Evolutionary conservation across 2,888 invertebrate species (phyloP).

Genomic region (Aporophyla lueneburgensis): DNA sequence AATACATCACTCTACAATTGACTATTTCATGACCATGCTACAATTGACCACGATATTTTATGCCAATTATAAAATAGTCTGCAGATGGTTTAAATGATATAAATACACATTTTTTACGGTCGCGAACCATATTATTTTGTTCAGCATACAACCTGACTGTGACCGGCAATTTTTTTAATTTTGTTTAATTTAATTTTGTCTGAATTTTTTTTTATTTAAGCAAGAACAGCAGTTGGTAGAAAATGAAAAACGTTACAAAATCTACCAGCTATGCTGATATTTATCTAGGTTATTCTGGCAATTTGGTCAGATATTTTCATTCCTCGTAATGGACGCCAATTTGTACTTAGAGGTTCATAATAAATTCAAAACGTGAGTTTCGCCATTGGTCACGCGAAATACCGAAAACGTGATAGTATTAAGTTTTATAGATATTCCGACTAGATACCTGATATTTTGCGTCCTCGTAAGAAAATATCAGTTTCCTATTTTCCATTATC

Average conservation of each 20-base stretch:
- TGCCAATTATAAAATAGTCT: too few species aligned
- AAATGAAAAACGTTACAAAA: not conserved
- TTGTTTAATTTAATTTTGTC: too few species aligned
- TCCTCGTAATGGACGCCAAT: not conserved
- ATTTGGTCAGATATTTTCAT: not conserved
- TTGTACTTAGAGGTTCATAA: not conserved
- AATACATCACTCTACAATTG: too few species aligned
- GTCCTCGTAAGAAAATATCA: constrained; percentile 1
- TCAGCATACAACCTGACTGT: too few species aligned
- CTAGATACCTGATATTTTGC: constrained; percentile 27
- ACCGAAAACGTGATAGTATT: constrained; percentile 38
- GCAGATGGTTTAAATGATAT: too few species aligned
- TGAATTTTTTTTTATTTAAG: too few species aligned
- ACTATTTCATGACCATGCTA: too few species aligned
- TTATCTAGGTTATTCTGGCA: not conserved
- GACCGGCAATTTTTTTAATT: too few species aligned
- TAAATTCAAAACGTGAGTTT: constrained; percentile 33
- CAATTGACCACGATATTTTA: too few species aligned
- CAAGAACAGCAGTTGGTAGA: not conserved
- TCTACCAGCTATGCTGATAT: too few species aligned
- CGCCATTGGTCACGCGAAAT: constrained; percentile 21
- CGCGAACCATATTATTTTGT: too few species aligned
- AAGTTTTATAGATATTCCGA: constrained; percentile 15
- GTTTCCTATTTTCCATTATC: constrained; percentile 22
- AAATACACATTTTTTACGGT: too few species aligned